phyloP scores from a whole-genome alignment of 2,888 invertebrate genomes.

The Dione juno region DNA sequence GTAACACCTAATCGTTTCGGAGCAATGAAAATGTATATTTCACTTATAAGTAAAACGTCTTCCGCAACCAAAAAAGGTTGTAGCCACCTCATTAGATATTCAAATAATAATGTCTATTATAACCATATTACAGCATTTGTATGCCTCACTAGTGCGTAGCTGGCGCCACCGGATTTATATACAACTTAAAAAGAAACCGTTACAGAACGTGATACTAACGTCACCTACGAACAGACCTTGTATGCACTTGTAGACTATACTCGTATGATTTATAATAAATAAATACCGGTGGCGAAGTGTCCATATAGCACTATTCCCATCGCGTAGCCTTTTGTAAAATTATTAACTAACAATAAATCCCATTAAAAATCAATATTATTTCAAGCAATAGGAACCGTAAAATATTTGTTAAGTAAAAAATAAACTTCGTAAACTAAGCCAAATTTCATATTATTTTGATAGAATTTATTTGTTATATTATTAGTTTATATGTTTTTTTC shows the following conservation, averaged over 20 bases:
- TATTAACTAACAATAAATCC: too few relatives aligned
- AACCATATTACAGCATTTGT: conserved; percentile 35
- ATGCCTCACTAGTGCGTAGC: conserved; percentile 22
- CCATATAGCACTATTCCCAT: too few relatives aligned
- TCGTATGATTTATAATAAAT: neutral
- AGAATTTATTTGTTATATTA: too few relatives aligned
- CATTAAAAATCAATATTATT: too few relatives aligned
- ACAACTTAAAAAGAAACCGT: conserved; percentile 35
- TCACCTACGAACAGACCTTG: neutral
- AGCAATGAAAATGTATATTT: conserved; percentile 5
- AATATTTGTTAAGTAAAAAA: too few relatives aligned
- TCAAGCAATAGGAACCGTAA: too few relatives aligned
- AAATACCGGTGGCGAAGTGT: neutral
- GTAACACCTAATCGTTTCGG: neutral
- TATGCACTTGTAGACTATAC: conserved; percentile 6
- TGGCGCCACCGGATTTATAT: conserved; percentile 36
- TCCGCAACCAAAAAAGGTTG: conserved; percentile 15
- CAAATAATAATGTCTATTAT: conserved; percentile 40
- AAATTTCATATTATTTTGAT: too few relatives aligned
- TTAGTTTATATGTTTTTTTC: too few relatives aligned
- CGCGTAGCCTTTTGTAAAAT: too few relatives aligned
- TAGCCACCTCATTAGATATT: conserved; percentile 35
- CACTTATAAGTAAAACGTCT: conserved; percentile 5
- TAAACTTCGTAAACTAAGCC: too few relatives aligned
- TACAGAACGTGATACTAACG: conserved; percentile 27